Evolutionary conservation across 2,113 vertebrate genomes (phyloP).

Genomic region (Carassius auratus): DNA sequence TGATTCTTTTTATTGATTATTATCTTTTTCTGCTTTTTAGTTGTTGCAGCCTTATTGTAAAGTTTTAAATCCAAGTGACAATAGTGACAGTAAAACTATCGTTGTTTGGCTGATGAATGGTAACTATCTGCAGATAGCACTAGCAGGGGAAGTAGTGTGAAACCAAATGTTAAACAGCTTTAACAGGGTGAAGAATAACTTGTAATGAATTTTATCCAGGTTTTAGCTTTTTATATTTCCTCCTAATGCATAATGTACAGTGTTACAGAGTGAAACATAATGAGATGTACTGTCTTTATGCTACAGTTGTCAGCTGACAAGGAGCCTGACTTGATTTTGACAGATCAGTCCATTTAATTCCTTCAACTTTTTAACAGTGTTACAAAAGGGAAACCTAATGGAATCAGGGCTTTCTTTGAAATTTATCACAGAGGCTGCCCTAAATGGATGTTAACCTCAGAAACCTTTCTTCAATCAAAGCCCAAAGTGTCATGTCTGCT

Average conservation of each 20-base stretch:
- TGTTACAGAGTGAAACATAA: background rate
- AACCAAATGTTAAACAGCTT: background rate
- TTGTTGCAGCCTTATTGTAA: background rate
- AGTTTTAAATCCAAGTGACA: background rate
- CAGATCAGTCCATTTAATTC: background rate
- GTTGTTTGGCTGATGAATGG: background rate
- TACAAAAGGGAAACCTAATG: background rate
- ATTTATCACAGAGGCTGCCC: background rate
- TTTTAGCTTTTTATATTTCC: background rate
- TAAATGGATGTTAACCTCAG: slow-evolving; percentile 24
- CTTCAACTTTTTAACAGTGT: background rate
- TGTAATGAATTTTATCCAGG: background rate
- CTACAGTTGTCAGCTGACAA: background rate
- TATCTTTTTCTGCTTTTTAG: background rate
- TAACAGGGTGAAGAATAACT: background rate
- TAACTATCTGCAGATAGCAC: background rate
- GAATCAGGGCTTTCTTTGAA: background rate
- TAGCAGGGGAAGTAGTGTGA: background rate
- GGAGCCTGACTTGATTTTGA: background rate
- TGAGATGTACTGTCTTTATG: background rate
- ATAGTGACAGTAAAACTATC: background rate
- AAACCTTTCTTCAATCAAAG: slow-evolving; percentile 20
- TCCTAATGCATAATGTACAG: background rate
- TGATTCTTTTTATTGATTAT: background rate
- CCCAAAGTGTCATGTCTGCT: background rate